Evolutionary conservation across 2,113 vertebrate genomes (phyloP), one percentile per base, ranked within the genome.

Genomic region (Orycteropus afer): DNA sequence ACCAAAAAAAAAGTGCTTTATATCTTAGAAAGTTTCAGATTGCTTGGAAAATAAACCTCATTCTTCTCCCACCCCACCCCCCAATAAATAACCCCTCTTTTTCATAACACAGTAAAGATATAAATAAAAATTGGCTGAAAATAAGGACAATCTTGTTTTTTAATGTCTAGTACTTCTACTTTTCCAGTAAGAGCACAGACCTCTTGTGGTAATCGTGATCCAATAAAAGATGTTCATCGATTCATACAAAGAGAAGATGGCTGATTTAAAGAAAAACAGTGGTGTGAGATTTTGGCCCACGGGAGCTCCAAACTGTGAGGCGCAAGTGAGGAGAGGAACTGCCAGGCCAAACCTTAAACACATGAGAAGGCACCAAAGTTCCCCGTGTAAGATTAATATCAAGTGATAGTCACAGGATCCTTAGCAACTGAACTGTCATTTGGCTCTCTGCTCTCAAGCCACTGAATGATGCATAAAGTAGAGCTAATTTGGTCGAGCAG

Each of bases 11-110:
- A 49, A 91, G 51, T n/a, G 25, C 59, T 92, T 89, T 55, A n/a
- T 69, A 87, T 40, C n/a, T 59, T 77, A 71, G 51, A 94, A 88
- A 73, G 37, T 42, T 88, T 82, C 55, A 84, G 37, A 76, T 84
- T 83, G 1, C 86, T 73, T 45, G 79, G 9, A 32, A 95, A 85
- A 77, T 80, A 61, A 71, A 73, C 5, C n/a, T 71, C 27, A 32
- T 57, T 82, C 42, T 17, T 91, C 61, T 78, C 84, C n/a, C n/a
- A n/a, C n/a, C n/a, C n/a, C n/a, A n/a, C n/a, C n/a, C n/a, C 92
- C 53, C 82, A 86, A 14, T 14, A 63, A 49, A 42, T 73, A 55
- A 74, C 17, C 12, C 94, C 47, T 57, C 78, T 88, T 83, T 78
- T 49, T n/a, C 55, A 67, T 47, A 47, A 86, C 20, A 59, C 55